Evolutionary conservation across 2,113 vertebrate species (phyloP), one percentile per base, ranked within the genome.

Genomic region (Hyperopisus bebe): DNA sequence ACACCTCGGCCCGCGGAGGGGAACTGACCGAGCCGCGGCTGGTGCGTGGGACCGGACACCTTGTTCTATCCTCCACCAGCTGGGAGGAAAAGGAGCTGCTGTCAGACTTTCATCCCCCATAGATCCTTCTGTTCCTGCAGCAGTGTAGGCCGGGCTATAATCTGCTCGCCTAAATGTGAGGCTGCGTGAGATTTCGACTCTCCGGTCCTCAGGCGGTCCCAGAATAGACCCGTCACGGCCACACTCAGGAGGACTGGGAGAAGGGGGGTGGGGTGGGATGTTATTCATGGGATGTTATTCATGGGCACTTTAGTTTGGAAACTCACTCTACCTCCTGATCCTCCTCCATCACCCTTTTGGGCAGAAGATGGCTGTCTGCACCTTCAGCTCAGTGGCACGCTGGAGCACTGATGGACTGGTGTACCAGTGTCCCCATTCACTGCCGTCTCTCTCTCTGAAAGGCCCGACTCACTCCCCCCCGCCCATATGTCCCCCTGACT

Each of bases 121-220:
- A 93, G 91, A 93, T 91, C 94, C 92, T 91, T 83, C 92, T 92
- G 91, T 92, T 90, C 62, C 82, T 83, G 89, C 92, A 91, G 90
- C 92, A 70, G 90, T 35, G 88, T 92, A 90, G 91, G 47, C 90
- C 62, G 0, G 91, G 89, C 93, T 93, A 92, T 93, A 94, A 96
- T 95, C 95, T 94, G 91, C 91, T 90, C 88, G 92, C 91, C 94
- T 95, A 95, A 95, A 94, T 95, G 95, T 90, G 93, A 91, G 92
- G 48, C 91, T 94, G 90, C 90, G 90, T 90, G 90, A 89, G 91
- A 90, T 91, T 55, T 48, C 70, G 88, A 87, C 92, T 90, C 88
- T 70, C 15, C 55, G 17, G 42, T 90, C 31, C 66, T 90, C 24
- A 90, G 88, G 90, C 90, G 27, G 89, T 90, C 91, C 92, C 91